These are phyloP conservation scores for Timema cristinae DNA, from an alignment of 2,888 invertebrate species.

Conservation along the genomic window DNA sequence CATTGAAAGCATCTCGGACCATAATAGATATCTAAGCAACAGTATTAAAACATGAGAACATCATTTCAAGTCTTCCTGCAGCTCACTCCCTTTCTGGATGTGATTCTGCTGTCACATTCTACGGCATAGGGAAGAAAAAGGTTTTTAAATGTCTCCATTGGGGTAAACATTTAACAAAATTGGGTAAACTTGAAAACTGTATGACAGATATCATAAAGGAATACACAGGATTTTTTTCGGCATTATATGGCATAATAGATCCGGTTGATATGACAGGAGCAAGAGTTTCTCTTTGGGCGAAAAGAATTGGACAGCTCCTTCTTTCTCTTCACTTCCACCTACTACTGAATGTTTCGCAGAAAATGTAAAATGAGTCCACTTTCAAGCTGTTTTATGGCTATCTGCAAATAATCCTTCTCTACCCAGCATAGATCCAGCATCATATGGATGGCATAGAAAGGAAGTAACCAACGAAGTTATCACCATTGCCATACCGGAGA, in stretches of 20 bases:
- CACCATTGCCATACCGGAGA: background rate
- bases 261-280: conserved; percentile 2
- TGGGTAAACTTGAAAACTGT: background rate
- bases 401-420: background rate
- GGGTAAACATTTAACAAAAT: background rate
- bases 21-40: background rate
- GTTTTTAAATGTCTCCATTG: background rate
- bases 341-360: background rate
- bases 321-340: background rate
- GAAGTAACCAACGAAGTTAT: background rate
- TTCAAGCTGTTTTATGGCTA: background rate
- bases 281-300: background rate
- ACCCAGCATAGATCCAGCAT: background rate
- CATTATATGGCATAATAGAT: background rate
- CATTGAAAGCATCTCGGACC: background rate
- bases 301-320: background rate
- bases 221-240: background rate
- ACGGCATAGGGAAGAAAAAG: background rate
- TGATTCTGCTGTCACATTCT: background rate
- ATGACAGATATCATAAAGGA: background rate
- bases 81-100: conserved; percentile 2
- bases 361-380: background rate
- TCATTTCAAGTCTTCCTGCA: conserved; percentile 10
- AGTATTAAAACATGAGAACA: background rate
- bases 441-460: background rate